Evolutionary conservation across 2,888 invertebrate genomes (phyloP).

Genomic region (Tetragonula carbonaria): DNA sequence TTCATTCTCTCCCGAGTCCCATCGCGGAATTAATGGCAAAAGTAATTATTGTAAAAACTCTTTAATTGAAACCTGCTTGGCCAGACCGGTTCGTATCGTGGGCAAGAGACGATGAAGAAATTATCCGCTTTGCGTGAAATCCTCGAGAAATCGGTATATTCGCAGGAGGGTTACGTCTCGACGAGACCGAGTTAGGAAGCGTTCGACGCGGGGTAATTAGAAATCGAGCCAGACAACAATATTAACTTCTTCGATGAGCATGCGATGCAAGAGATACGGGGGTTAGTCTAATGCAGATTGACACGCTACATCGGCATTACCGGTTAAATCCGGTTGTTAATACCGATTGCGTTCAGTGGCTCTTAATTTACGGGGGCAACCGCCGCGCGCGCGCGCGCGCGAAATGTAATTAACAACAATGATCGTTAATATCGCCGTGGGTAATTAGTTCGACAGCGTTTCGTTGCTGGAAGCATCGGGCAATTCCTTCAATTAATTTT

Average conservation of each 20-base stretch:
- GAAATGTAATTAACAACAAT: conserved; percentile 68
- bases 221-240: conserved; percentile 55
- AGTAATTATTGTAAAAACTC: background rate
- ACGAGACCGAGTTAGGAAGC: background rate
- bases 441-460: conserved; percentile 61
- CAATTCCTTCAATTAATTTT: conserved; percentile 46
- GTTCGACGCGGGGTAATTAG: conserved; percentile 46
- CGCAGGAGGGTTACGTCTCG: background rate
- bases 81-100: background rate
- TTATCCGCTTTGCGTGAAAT: conserved; percentile 30
- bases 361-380: conserved; percentile 47
- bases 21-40: too few species aligned
- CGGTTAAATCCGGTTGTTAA: conserved; percentile 65
- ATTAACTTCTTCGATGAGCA: conserved; percentile 56
- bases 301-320: conserved; percentile 66
- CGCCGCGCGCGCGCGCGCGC: conserved; percentile 55
- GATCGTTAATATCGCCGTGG: conserved; percentile 43
- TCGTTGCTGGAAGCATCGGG: conserved; percentile 22
- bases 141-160: conserved; percentile 8
- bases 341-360: conserved; percentile 44
- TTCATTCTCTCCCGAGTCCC: background rate
- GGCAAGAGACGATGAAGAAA: conserved; percentile 33
- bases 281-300: conserved; percentile 67
- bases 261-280: conserved; percentile 37
- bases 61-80: conserved; percentile 29